A percentile compares a stretch with the other conserved stretches of the same genome.
phyloP scores from a whole-genome alignment of 2,113 vertebrate species.

The Callionymus lyra region DNA sequence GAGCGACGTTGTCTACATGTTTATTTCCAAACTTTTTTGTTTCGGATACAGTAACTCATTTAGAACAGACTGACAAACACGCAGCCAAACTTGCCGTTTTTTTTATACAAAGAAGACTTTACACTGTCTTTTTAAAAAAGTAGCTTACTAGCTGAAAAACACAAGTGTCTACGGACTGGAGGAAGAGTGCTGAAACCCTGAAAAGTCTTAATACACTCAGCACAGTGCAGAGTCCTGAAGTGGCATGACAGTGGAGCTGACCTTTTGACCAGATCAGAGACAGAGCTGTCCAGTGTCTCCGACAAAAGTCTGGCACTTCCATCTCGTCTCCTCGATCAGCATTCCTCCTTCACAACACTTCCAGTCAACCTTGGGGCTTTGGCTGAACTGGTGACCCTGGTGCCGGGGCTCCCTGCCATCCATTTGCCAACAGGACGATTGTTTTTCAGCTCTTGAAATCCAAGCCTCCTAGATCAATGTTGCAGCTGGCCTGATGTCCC shows the following conservation, averaged over 20 bases:
- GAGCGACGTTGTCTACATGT: no score
- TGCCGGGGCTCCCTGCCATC: slow-evolving; percentile 40
- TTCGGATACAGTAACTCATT: no score
- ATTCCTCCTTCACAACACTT: slow-evolving; percentile 38
- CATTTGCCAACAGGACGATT: slow-evolving; percentile 65
- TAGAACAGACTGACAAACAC: no score
- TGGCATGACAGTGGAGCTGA: slow-evolving; percentile 36
- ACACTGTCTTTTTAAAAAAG: no score
- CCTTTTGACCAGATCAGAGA: slow-evolving; percentile 44
- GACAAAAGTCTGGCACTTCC: slow-evolving; percentile 27
- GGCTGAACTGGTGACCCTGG: slow-evolving; percentile 47
- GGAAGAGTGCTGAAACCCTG: no score
- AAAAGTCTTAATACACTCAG: no score
- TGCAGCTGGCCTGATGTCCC: slow-evolving; percentile 59
- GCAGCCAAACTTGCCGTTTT: no score
- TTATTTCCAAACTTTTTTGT: no score
- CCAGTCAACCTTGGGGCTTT: slow-evolving; percentile 22
- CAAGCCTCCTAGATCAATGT: slow-evolving; percentile 59
- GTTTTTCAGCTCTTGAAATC: slow-evolving; percentile 69
- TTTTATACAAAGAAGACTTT: no score
- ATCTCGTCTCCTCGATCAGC: slow-evolving; percentile 27
- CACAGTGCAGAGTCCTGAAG: no score
- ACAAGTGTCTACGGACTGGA: no score
- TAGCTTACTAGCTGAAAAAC: no score
- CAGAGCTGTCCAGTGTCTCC: slow-evolving; percentile 23